phyloP scores from a whole-genome alignment of 2,797 vertebrate species.

The Podargus strigoides region DNA sequence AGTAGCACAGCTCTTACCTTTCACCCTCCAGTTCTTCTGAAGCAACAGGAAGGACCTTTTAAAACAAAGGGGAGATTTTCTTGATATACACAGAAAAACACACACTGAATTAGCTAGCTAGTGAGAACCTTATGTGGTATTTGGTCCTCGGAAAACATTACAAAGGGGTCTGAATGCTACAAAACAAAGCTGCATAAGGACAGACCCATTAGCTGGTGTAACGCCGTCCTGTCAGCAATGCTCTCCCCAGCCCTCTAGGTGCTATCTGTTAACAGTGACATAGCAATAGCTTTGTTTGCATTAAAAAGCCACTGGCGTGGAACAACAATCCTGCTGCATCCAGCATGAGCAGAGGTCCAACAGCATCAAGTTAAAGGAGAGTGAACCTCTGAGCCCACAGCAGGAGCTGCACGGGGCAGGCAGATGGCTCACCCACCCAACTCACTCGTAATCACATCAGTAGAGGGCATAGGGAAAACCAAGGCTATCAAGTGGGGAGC shows the following conservation, averaged over 20 bases:
- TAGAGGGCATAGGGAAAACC: not conserved
- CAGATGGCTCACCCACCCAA: not conserved
- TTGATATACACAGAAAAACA: not conserved
- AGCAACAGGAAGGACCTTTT: conserved; percentile 75
- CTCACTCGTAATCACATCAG: not conserved
- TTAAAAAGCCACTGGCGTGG: not conserved
- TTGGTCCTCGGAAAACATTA: not conserved
- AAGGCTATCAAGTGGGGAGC: not conserved
- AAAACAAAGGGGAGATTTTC: not conserved
- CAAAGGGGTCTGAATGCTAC: not conserved
- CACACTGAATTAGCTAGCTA: not conserved
- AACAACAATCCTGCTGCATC: not conserved
- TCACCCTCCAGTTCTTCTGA: conserved; percentile 79
- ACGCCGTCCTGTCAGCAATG: not conserved
- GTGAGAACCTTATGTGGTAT: not conserved
- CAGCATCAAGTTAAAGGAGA: not conserved
- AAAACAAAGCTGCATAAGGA: not conserved
- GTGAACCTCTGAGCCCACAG: not conserved
- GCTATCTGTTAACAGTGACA: not conserved
- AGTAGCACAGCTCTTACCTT: conserved; percentile 66
- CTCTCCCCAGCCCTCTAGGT: not conserved
- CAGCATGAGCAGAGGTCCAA: not conserved
- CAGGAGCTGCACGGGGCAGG: not conserved
- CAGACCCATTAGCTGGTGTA: not conserved
- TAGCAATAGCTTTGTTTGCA: not conserved